Evolutionary conservation across 2,113 vertebrate species (phyloP), one percentile per base, ranked within the genome.

Genomic region (Oncorhynchus clarkii): DNA sequence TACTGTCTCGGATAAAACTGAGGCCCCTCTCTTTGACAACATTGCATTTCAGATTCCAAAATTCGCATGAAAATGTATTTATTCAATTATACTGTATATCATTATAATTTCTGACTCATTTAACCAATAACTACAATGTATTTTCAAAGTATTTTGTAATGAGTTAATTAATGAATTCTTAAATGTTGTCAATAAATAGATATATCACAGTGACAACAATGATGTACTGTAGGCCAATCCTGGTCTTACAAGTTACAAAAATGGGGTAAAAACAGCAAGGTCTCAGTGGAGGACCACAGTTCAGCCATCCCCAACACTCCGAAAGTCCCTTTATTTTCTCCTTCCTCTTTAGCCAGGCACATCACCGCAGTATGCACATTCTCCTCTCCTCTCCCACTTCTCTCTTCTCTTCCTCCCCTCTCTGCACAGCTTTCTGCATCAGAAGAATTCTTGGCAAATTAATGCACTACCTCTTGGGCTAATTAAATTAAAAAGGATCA

Each of bases 401-500:
- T 65, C 24, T 74, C n/a, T 54, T 29, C 49, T 39, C 71, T 31
- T 66, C 24, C 45, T 51, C 13, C 24, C 27, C 8, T 34, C 45
- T 66, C 22, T 72, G 91, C 93, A 95, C 95, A 91, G 94, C 96
- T 96, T 97, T 96, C 93, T 92, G 96, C 96, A 97, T 98, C 96
- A 97, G 95, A 98, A 95, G 95, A 96, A 96, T 97, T 97, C 96
- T 96, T 96, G 95, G 96, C 95, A 96, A 97, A 99, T 97, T 95
- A 98, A 96, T 96, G 95, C 94, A 92, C 95, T 97, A 97, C 96
- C 95, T 99, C 96, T 97, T 94, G 95, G 96, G 95, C 96, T 97
- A 98, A 99, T 99, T 98, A 96, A 98, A 98, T 98, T 97, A 98
- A 95, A 95, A 94, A 93, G 96, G 96, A 98, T 98, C 96, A 97